These are phyloP conservation scores for Phaenicophaeus curvirostris DNA, from an alignment of 2,797 vertebrate species.

Conservation along the genomic window DNA sequence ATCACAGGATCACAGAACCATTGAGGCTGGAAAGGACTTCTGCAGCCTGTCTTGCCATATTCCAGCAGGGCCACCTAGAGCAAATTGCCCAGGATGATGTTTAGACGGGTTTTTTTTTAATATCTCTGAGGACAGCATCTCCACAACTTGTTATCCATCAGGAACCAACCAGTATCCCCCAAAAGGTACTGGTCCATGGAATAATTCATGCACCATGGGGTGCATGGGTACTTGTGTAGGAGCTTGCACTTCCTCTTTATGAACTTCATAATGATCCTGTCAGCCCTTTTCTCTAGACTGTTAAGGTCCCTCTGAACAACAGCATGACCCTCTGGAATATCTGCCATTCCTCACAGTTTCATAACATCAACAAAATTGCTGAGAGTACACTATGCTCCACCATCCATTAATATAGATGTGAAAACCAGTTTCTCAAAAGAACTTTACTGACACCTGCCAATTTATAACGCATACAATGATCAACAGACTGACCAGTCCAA, in stretches of 20 bases:
- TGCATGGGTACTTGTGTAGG: accelerated
- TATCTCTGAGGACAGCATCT: neutral
- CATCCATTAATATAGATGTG: neutral
- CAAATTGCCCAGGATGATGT: accelerated
- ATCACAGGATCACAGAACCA: neutral
- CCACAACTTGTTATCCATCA: neutral
- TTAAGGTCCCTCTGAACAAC: neutral
- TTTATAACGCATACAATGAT: neutral
- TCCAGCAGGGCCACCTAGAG: neutral
- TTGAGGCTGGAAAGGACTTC: neutral
- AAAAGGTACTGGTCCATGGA: too few species aligned
- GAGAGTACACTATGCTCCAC: neutral
- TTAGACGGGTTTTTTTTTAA: neutral
- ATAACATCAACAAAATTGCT: neutral
- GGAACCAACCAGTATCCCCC: accelerated
- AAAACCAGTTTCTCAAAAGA: neutral
- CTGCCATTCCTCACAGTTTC: neutral
- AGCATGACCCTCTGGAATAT: neutral
- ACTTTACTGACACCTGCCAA: neutral
- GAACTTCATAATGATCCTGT: neutral
- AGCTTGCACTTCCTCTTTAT: neutral
- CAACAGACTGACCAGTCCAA: neutral
- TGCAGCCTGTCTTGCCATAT: neutral
- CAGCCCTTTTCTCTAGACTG: neutral
- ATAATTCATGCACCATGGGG: neutral